Conservation (phyloP, 2,113 vertebrate genomes). For the Microcebus tavaratra region DNA sequence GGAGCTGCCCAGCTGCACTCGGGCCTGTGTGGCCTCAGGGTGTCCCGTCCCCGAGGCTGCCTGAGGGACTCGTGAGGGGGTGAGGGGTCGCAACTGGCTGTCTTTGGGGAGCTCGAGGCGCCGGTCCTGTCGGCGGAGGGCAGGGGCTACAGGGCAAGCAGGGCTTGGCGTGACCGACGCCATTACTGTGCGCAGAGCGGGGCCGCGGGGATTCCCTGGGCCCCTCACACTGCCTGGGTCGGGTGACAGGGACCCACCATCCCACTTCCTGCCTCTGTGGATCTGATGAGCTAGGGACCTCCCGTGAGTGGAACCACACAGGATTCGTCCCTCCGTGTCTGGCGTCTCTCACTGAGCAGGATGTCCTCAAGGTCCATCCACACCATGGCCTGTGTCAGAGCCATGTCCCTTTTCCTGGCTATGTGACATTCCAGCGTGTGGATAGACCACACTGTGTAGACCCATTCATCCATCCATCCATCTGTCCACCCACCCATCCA, state of each 20-base stretch:
- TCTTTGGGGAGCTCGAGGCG: neutral
- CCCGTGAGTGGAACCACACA: no score
- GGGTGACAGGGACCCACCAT: neutral
- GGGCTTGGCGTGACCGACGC: rapidly evolving
- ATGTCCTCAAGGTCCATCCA: neutral
- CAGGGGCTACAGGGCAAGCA: neutral
- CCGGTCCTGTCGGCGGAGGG: no score
- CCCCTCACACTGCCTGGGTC: neutral
- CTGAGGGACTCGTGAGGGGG: neutral
- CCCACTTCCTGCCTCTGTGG: no score
- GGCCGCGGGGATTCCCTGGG: neutral
- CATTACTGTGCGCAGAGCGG: neutral
- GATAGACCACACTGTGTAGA: neutral
- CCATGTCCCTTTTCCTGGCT: neutral
- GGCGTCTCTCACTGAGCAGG: neutral
- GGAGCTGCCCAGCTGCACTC: neutral
- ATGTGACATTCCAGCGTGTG: neutral
- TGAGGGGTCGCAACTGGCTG: neutral
- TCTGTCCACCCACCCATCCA: no score
- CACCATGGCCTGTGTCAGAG: neutral
- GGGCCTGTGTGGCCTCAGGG: neutral
- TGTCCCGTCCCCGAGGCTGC: neutral
- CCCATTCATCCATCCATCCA: no score
- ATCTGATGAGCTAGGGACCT: no score
- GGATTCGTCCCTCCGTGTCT: no score